These are phyloP conservation scores for Idaea biselata DNA, from an alignment of 2,888 invertebrate genomes.

Conservation along the genomic window DNA sequence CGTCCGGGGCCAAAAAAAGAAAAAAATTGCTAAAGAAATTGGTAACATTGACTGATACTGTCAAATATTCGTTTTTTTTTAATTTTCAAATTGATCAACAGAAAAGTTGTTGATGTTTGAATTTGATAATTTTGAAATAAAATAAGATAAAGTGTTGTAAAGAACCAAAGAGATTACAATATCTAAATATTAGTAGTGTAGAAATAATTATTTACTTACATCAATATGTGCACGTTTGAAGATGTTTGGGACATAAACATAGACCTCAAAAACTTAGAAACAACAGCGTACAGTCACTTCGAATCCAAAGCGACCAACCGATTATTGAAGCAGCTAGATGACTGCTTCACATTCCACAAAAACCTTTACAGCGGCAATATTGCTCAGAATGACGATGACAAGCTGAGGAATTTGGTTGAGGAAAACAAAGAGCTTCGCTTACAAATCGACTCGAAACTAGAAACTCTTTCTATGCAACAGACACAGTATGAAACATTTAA, in stretches of 20 bases:
- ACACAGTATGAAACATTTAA: constrained; percentile 57
- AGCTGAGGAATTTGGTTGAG: constrained; percentile 49
- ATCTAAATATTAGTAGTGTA: no score
- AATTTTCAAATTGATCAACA: background rate
- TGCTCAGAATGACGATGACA: constrained; percentile 48
- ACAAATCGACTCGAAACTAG: constrained; percentile 53
- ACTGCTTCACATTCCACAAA: constrained; percentile 42
- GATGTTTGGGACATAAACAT: constrained; percentile 48
- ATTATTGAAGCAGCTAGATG: constrained; percentile 42
- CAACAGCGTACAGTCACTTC: constrained; percentile 36
- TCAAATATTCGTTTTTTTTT: background rate
- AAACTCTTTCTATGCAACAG: constrained; percentile 49
- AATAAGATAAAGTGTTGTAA: background rate
- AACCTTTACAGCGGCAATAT: constrained; percentile 32
- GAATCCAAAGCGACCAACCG: constrained; percentile 40
- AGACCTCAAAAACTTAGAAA: constrained; percentile 37
- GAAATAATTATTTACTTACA: constrained; percentile 9
- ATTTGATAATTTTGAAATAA: background rate
- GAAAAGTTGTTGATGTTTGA: background rate
- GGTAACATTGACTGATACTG: background rate
- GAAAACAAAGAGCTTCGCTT: constrained; percentile 53
- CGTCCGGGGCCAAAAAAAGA: no score
- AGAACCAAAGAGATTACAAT: constrained; percentile 1
- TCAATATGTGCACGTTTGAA: constrained; percentile 50
- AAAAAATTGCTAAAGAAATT: background rate